Conservation (phyloP, 2,888 invertebrate species). For the Myathropa florea region DNA sequence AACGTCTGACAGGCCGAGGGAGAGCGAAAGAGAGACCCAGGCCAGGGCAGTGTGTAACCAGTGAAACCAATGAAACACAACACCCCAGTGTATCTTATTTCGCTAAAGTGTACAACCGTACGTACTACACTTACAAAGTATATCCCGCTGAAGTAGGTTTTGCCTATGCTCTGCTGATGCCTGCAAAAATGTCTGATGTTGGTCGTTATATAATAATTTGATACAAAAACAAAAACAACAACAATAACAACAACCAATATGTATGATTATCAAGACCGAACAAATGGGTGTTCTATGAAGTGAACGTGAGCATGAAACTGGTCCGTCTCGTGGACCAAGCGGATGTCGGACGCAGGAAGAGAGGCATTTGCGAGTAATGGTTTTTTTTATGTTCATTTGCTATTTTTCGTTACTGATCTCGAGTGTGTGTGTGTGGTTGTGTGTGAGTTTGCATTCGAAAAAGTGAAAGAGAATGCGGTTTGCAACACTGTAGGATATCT, state of each 20-base stretch:
- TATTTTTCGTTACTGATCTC: background rate
- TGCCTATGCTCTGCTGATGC: conserved; percentile 40
- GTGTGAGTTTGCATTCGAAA: conserved; percentile 2
- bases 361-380: conserved; percentile 14
- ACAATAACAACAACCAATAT: conserved; percentile 10
- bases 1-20: background rate
- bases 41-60: background rate
- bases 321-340: conserved; percentile 11
- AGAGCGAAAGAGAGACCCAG: background rate
- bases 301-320: background rate
- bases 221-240: conserved; percentile 5
- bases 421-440: background rate
- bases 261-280: background rate
- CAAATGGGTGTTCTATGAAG: background rate
- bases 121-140: background rate
- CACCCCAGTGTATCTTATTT: conserved; percentile 38
- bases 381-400: background rate
- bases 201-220: conserved; percentile 42
- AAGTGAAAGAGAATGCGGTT: conserved; percentile 33
- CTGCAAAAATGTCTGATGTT: conserved; percentile 42
- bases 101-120: conserved; percentile 9
- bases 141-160: too few species aligned
- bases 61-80: conserved; percentile 39
- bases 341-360: conserved; percentile 52
- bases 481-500: conserved; percentile 19